Evolutionary conservation across 37 sponge, comb jelly and placozoan genomes (phyloP).

Genomic region (Dysidea cf. avara): DNA sequence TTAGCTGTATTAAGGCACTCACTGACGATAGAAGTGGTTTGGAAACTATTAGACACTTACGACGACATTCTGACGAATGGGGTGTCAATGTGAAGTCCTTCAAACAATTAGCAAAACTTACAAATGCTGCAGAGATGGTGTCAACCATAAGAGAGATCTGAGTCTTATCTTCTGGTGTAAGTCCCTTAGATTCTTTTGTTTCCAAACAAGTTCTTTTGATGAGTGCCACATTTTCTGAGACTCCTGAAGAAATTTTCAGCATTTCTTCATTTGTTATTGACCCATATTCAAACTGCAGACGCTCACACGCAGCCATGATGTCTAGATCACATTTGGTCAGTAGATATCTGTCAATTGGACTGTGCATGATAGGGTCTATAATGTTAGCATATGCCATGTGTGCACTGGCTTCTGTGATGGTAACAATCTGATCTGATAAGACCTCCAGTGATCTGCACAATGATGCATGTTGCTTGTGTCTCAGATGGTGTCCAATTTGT

Average conservation of each 20-base stretch:
- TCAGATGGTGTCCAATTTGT: constrained; percentile 34
- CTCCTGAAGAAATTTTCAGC: constrained; percentile 53
- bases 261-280: constrained; percentile 24
- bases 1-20: constrained; percentile 49
- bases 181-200: constrained; percentile 26
- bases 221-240: constrained; percentile 63
- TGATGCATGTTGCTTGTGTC: neutral
- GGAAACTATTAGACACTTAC: constrained; percentile 55
- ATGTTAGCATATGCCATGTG: constrained; percentile 75
- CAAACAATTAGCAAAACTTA: constrained; percentile 51
- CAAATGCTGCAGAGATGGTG: constrained; percentile 60
- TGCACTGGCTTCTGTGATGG: constrained; percentile 72
- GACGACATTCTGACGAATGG: constrained; percentile 27
- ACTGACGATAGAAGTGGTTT: constrained; percentile 61
- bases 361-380: constrained; percentile 38
- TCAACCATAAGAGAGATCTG: constrained; percentile 54
- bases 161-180: constrained; percentile 18
- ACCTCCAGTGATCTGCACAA: constrained; percentile 12
- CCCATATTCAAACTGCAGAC: constrained; percentile 49
- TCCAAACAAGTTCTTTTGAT: constrained; percentile 50
- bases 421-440: constrained; percentile 59
- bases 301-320: constrained; percentile 48
- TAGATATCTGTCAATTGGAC: constrained; percentile 48
- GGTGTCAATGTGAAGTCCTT: constrained; percentile 48
- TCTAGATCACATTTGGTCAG: constrained; percentile 52